Evolutionary conservation across 2,113 vertebrate genomes (phyloP).

Genomic region (Bos indicus): DNA sequence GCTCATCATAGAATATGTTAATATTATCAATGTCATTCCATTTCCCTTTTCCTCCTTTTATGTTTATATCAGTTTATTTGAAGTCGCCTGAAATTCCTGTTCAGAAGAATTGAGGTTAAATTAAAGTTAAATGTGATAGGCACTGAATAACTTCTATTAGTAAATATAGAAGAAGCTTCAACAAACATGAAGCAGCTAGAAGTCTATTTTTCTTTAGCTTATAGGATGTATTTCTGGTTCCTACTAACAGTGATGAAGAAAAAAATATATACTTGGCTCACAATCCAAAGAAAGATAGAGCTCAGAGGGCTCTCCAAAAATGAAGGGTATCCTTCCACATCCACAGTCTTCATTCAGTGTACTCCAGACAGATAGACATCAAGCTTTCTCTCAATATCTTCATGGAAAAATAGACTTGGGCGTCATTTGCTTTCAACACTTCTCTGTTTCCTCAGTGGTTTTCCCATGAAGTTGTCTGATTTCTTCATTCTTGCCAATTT

Average conservation of each 20-base stretch:
- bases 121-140: conserved; percentile 23
- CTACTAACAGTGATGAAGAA: not conserved
- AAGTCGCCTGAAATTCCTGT: conserved; percentile 24
- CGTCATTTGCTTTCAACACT: conserved; percentile 52
- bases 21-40: not conserved
- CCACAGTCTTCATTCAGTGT: not conserved
- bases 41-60: not conserved
- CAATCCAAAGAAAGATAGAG: not conserved
- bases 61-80: not conserved
- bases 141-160: not conserved
- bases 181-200: not conserved
- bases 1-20: not conserved
- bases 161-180: conserved; percentile 23
- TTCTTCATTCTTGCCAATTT: conserved; percentile 63
- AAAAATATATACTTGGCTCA: not conserved
- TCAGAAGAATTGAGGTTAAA: conserved; percentile 3
- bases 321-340: not conserved
- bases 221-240: conserved; percentile 21
- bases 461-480: conserved; percentile 65
- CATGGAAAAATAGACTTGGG: conserved; percentile 5
- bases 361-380: not conserved
- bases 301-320: not conserved
- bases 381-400: conserved; percentile 8
- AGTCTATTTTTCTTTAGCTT: not conserved
- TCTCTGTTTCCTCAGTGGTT: conserved; percentile 45